Evolutionary conservation across 2,113 vertebrate species (phyloP), one percentile per base, ranked within the genome.

Genomic region (Oreochromis spilurus): DNA sequence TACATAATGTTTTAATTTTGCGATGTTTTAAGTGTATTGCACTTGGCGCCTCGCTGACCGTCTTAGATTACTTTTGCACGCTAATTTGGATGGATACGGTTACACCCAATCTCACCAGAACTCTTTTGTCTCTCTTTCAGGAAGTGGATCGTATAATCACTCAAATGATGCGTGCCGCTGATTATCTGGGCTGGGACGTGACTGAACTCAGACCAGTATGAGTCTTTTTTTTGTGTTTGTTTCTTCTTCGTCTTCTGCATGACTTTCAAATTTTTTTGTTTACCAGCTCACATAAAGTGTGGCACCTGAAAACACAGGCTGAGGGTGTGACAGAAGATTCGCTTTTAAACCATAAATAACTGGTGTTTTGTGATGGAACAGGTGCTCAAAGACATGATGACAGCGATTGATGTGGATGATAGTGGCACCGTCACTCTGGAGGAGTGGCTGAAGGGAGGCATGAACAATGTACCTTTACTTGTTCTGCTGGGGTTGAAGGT

Each of bases 121-220:
- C 9, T 7, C 3, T 91, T 81, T 75, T 75, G 52, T 89, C 19
- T 87, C 31, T 83, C 43, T n/a, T 79, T 75, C 86, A 98, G 98
- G 98, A 99, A 94, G 97, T 99, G 90, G 97, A 99, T 87, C 97
- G 96, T 79, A 98, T 99, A 78, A 97, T 99, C 93, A 96, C 95
- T 9, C 98, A 99, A 94, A 99, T 99, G 98, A 98, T 98, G 97
- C 96, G 97, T 5, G 97, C 98, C n/a, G 98, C 98, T 26, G 97
- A 98, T 82, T 99, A 99, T 87, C 94, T 98, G 60, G 97, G 98
- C 38, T 99, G 98, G 98, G 98, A 99, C 21, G 97, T 98, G 82
- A 97, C 97, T 13, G 98, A 99, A 93, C 97, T 99, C 92, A 97
- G 96, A 93, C 97, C 97, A 75, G 98, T 99, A 95, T 92, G 97